Evolutionary conservation across 2,888 invertebrate species (phyloP).

Genomic region (Ditula angustiorana): DNA sequence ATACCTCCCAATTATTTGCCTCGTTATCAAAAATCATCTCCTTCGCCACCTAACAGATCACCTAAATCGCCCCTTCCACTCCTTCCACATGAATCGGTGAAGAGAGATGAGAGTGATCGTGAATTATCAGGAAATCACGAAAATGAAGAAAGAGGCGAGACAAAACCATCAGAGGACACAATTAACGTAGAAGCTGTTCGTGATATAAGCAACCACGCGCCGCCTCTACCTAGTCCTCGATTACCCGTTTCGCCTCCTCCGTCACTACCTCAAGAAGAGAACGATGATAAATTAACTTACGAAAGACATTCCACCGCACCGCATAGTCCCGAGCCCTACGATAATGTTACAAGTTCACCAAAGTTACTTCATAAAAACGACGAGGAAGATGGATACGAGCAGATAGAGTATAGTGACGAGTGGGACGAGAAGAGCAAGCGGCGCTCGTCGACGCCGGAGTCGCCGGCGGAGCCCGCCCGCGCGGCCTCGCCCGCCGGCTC

Average conservation of each 20-base stretch:
- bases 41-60: slow-evolving; percentile 66
- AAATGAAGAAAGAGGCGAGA: slow-evolving; percentile 50
- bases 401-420: slow-evolving; percentile 65
- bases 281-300: slow-evolving; percentile 50
- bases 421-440: slow-evolving; percentile 74
- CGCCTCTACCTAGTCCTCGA: slow-evolving; percentile 48
- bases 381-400: slow-evolving; percentile 69
- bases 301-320: slow-evolving; percentile 53
- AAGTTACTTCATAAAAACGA: slow-evolving; percentile 50
- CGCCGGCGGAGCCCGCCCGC: slow-evolving; percentile 56
- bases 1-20: slow-evolving; percentile 55
- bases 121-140: slow-evolving; percentile 57
- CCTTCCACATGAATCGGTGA: slow-evolving; percentile 55
- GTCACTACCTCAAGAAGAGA: slow-evolving; percentile 55
- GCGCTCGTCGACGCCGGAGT: slow-evolving; percentile 76
- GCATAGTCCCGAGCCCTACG: slow-evolving; percentile 59
- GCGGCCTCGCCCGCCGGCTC: slow-evolving; percentile 60
- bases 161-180: slow-evolving; percentile 48
- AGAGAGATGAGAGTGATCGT: slow-evolving; percentile 46
- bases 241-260: slow-evolving; percentile 57
- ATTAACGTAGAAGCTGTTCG: slow-evolving; percentile 48
- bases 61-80: slow-evolving; percentile 62
- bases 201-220: slow-evolving; percentile 43
- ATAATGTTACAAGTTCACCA: slow-evolving; percentile 58
- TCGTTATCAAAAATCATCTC: slow-evolving; percentile 66